Evolutionary conservation across 2,888 invertebrate species (phyloP).

Genomic region (Eucriotettix oculatus): DNA sequence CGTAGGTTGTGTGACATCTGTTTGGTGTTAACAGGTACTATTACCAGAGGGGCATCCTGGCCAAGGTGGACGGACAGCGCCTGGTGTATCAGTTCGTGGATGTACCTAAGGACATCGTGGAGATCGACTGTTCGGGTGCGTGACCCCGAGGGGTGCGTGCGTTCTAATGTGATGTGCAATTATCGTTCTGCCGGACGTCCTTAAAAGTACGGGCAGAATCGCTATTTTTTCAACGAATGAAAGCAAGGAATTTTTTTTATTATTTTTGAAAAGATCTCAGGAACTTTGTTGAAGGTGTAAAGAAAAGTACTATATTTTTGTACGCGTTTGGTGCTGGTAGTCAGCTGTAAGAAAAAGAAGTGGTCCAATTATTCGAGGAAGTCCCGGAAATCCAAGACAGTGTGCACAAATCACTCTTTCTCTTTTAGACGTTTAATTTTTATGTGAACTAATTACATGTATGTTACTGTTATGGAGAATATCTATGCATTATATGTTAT

Average conservation of each 20-base stretch:
- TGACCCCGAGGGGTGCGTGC: slow-evolving; percentile 26
- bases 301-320: slow-evolving; percentile 12
- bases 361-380: slow-evolving; percentile 8
- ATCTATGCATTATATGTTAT: too few relatives aligned
- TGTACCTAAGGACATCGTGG: slow-evolving; percentile 94
- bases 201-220: background rate
- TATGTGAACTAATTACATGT: too few relatives aligned
- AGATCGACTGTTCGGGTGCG: slow-evolving; percentile 89
- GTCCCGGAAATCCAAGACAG: too few relatives aligned
- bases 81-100: slow-evolving; percentile 99
- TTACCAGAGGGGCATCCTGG: slow-evolving; percentile 96
- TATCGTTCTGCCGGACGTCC: background rate
- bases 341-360: slow-evolving; percentile 5
- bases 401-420: too few relatives aligned
- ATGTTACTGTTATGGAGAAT: too few relatives aligned
- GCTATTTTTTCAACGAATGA: slow-evolving; percentile 5
- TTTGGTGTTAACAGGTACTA: slow-evolving; percentile 50
- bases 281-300: slow-evolving; percentile 6
- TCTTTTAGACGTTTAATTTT: too few relatives aligned
- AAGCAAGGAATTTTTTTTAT: slow-evolving; percentile 5
- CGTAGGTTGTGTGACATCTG: too few relatives aligned
- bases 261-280: slow-evolving; percentile 13
- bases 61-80: slow-evolving; percentile 97
- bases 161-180: slow-evolving; percentile 6
- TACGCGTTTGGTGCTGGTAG: slow-evolving; percentile 12